phyloP scores from a whole-genome alignment of 2,113 vertebrate genomes.

The Pao palembangensis region DNA sequence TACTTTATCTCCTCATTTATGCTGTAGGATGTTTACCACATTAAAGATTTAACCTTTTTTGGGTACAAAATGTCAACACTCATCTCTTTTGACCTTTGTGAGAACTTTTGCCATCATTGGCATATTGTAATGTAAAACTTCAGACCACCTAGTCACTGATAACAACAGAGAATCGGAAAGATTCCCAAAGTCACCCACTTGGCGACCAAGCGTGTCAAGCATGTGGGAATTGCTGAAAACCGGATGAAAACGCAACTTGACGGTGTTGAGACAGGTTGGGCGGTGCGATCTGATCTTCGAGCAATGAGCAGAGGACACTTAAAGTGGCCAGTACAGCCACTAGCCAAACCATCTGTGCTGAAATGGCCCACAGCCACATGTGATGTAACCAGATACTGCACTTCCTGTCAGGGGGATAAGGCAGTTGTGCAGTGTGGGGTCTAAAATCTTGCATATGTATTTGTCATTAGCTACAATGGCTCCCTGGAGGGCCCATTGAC shows the following conservation, averaged over 20 bases:
- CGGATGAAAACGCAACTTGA: conserved; percentile 40
- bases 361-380: conserved; percentile 20
- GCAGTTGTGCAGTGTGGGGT: conserved; percentile 35
- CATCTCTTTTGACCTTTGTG: neutral
- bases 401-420: conserved; percentile 38
- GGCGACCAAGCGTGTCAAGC: conserved; percentile 5
- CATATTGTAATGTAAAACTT: neutral
- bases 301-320: conserved; percentile 23
- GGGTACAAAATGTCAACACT: neutral
- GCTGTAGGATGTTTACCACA: neutral
- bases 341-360: conserved; percentile 31
- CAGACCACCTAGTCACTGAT: neutral
- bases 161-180: too few relatives aligned
- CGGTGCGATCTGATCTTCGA: conserved; percentile 41
- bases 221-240: conserved; percentile 12
- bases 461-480: conserved; percentile 55
- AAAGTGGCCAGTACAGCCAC: conserved; percentile 15
- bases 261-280: conserved; percentile 30
- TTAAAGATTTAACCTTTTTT: neutral
- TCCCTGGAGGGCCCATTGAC: conserved; percentile 28
- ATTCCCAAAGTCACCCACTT: neutral
- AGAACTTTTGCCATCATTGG: neutral
- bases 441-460: conserved; percentile 52
- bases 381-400: conserved; percentile 51
- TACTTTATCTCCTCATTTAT: too few relatives aligned